Evolutionary conservation across 37 sponge, comb jelly and placozoan genomes (phyloP), one percentile per base, ranked within the genome.

Genomic region (Chondrilla cf. caribensis): DNA sequence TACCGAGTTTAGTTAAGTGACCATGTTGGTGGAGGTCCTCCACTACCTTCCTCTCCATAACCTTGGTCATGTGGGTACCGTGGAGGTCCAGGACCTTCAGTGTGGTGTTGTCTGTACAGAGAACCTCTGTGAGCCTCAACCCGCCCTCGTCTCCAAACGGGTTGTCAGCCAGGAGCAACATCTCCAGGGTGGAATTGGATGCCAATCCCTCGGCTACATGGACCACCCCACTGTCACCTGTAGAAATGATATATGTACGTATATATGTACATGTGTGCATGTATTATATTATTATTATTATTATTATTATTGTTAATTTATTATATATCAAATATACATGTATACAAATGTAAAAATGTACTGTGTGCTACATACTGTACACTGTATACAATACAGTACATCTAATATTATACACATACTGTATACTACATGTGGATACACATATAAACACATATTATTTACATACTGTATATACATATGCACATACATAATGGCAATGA

Each of bases 101-200:
- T 18, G 90, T 76, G 25, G 71, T 58, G 81, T 92, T 92, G 72
- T 79, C 81, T 0, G 78, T 25, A 54, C 90, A 92, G 40, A 95
- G 85, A 2, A 83, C 86, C 29, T 54, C 58, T 0, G 84, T 41
- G 44, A 95, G 82, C 24, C 81, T 87, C 28, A 37, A 38, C 36
- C 88, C 90, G 7, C 93, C 93, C 80, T 95, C 96, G 80, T 95
- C 93, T 0, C 93, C 89, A 82, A 95, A 89, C 3, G 96, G 93
- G 54, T 92, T 95, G 72, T 92, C 93, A 7, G 93, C 96, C 59
- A 95, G 39, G 2, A 90, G 84, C 42, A 95, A 78, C 77, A 83
- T 88, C 58, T 92, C 93, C 42, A 95, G 91, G 28, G 80, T 80
- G n/a, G 85, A 71, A 73, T 95, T 92, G 51, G 58, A 54, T 0